Percentiles rank a stretch among this genome's conserved stretches.
These are phyloP conservation scores for Hydropsyche tenuis DNA, from an alignment of 1,140 invertebrate genomes.

Conservation along the genomic window DNA sequence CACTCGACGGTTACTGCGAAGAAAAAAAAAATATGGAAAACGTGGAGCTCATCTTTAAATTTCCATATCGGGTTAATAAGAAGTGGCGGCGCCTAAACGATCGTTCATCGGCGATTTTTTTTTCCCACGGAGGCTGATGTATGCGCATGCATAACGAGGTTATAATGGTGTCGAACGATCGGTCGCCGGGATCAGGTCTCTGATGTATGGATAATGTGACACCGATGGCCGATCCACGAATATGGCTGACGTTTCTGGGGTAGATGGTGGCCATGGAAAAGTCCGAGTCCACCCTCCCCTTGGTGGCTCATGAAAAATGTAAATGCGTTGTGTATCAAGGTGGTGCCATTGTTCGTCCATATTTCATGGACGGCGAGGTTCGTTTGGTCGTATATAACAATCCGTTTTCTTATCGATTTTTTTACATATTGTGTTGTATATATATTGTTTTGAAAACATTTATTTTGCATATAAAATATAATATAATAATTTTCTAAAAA, in stretches of 20 bases:
- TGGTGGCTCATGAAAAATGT: constrained; percentile 21
- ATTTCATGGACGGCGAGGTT: constrained; percentile 6
- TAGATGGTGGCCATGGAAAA: neutral
- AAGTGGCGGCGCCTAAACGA: constrained; percentile 3
- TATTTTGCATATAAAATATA: no score
- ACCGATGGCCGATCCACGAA: constrained; percentile 19
- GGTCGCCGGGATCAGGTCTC: neutral
- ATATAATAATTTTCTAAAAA: no score
- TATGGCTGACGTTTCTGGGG: constrained; percentile 16
- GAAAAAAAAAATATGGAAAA: neutral
- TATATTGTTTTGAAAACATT: no score
- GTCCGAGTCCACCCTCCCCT: neutral
- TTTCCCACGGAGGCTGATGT: neutral
- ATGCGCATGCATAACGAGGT: constrained; percentile 13
- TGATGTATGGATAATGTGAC: constrained; percentile 22
- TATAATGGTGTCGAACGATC: constrained; percentile 3
- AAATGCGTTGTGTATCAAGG: neutral
- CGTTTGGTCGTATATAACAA: neutral
- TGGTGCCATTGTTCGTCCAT: neutral
- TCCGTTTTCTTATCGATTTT: no score
- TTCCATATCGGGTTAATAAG: constrained; percentile 8
- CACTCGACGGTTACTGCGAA: constrained; percentile 67
- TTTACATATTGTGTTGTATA: no score
- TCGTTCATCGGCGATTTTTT: neutral
- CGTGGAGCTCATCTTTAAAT: neutral